phyloP scores from a whole-genome alignment of 2,113 vertebrate genomes.

The Holacanthus passer region DNA sequence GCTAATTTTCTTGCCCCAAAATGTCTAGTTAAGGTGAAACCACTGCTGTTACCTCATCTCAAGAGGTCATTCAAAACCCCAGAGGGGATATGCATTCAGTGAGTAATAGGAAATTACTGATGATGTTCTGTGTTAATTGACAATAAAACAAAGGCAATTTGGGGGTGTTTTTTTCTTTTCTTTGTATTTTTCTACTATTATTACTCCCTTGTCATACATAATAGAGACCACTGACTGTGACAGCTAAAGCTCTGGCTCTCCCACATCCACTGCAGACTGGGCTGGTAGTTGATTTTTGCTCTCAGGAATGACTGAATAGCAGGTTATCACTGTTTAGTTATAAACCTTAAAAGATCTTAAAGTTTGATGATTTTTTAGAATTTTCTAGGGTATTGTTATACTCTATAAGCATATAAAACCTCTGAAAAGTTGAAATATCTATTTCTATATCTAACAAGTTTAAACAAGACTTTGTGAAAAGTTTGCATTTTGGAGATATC shows the following conservation, averaged over 20 bases:
- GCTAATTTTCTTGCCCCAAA: conserved; percentile 56
- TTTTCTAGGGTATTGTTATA: too few relatives aligned
- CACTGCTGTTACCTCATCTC: conserved; percentile 53
- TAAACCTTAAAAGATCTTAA: background rate
- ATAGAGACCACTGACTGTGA: conserved; percentile 4
- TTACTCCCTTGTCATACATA: conserved; percentile 5
- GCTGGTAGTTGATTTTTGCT: conserved; percentile 4
- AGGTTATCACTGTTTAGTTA: background rate
- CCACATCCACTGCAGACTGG: background rate
- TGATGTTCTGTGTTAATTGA: conserved; percentile 44
- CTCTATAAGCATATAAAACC: background rate
- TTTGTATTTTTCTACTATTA: conserved; percentile 27
- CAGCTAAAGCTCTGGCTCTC: background rate
- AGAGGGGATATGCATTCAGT: conserved; percentile 8
- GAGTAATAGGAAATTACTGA: conserved; percentile 56
- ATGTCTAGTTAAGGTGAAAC: conserved; percentile 52
- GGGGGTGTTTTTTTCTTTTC: conserved; percentile 31
- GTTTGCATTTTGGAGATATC: background rate
- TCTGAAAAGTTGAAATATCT: background rate
- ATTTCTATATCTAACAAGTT: too few relatives aligned
- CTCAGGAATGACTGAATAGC: background rate
- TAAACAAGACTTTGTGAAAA: background rate
- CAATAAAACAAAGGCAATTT: conserved; percentile 46
- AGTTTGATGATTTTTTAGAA: background rate
- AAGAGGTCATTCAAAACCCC: conserved; percentile 43